Percentiles rank a stretch among this genome's conserved stretches.
These are phyloP conservation scores for Drosophila meridiana DNA, from an alignment of 2,888 invertebrate genomes.

Conservation along the genomic window DNA sequence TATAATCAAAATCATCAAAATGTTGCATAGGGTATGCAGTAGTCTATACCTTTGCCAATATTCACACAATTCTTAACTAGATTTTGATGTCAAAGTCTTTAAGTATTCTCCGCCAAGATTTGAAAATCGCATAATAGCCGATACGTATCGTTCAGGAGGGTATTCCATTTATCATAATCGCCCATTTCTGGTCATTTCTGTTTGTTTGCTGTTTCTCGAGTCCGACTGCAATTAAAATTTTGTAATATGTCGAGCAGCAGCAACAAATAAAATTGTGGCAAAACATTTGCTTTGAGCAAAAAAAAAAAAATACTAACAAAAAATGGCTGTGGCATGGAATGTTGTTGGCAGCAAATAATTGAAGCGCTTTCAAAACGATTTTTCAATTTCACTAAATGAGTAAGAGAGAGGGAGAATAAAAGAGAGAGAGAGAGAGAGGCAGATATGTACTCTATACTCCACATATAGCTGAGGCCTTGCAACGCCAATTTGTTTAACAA, in stretches of 20 bases:
- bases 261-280: slow-evolving; percentile 58
- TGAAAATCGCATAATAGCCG: not conserved
- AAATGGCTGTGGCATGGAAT: slow-evolving; percentile 67
- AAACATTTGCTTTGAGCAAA: slow-evolving; percentile 59
- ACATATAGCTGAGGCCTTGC: slow-evolving; percentile 54
- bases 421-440: not conserved
- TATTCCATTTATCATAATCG: slow-evolving; percentile 31
- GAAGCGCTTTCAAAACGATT: slow-evolving; percentile 75
- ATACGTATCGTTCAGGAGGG: slow-evolving; percentile 13
- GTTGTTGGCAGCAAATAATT: slow-evolving; percentile 69
- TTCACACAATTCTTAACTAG: not conserved
- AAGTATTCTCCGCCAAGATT: not conserved
- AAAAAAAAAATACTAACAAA: not conserved
- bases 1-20: too few relatives aligned
- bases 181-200: slow-evolving; percentile 33
- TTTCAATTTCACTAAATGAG: slow-evolving; percentile 71
- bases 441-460: not conserved
- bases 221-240: slow-evolving; percentile 72
- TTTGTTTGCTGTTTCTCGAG: slow-evolving; percentile 22
- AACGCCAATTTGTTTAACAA: slow-evolving; percentile 37
- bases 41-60: not conserved
- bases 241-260: slow-evolving; percentile 65
- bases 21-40: not conserved
- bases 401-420: not conserved
- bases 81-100: not conserved